These are phyloP conservation scores for Hippopotamyrus pictus DNA, from an alignment of 2,797 vertebrate genomes.

Conservation along the genomic window DNA sequence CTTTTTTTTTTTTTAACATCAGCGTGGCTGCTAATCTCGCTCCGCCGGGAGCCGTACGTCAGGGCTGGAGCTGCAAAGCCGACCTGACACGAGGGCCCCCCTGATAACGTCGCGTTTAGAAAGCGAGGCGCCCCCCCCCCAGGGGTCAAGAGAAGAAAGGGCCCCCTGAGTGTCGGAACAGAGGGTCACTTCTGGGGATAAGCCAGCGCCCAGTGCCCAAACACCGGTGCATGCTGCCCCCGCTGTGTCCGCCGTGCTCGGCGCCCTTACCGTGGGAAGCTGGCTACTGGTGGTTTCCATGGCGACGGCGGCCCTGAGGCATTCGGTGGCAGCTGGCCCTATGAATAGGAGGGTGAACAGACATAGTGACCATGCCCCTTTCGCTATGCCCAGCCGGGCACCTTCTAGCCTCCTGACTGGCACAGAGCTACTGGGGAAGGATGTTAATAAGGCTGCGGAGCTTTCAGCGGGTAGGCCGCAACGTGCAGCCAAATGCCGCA, in stretches of 20 bases:
- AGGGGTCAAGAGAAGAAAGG: conserved; percentile 61
- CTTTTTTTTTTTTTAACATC: neutral
- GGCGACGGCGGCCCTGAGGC: conserved; percentile 56
- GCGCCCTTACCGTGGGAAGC: conserved; percentile 65
- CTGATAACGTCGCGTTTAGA: neutral
- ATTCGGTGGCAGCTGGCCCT: conserved; percentile 46
- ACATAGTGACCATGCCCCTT: conserved; percentile 33
- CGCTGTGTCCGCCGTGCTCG: conserved; percentile 32
- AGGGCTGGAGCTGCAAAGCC: neutral
- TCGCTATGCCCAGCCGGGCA: conserved; percentile 53
- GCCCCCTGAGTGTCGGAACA: conserved; percentile 61
- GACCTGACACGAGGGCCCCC: neutral
- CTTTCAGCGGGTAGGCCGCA: conserved; percentile 28
- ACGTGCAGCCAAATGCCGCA: neutral
- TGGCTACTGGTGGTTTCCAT: conserved; percentile 55
- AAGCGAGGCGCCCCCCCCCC: conserved; percentile 23
- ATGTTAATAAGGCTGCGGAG: neutral
- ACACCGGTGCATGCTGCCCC: neutral
- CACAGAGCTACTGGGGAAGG: conserved; percentile 33
- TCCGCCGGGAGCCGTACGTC: neutral
- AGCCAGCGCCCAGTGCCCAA: conserved; percentile 17
- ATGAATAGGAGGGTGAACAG: conserved; percentile 47
- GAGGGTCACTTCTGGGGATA: conserved; percentile 53
- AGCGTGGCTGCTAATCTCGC: neutral
- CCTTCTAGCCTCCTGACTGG: conserved; percentile 54